These are phyloP conservation scores for Incurvaria masculella DNA, from an alignment of 2,888 invertebrate genomes.

Conservation along the genomic window DNA sequence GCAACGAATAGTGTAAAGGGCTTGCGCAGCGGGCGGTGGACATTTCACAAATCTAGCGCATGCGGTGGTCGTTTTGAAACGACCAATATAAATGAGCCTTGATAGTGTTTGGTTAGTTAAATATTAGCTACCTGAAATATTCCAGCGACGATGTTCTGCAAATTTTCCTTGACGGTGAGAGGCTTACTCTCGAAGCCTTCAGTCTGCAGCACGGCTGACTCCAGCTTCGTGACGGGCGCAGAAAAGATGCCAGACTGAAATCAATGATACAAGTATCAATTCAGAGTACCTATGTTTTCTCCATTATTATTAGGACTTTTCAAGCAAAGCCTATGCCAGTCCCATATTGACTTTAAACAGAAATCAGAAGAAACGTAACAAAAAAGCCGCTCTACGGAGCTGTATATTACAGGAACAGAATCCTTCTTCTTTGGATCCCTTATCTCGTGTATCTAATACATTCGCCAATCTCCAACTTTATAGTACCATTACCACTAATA, in stretches of 20 bases:
- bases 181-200: slow-evolving; percentile 41
- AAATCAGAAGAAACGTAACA: neutral
- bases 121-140: slow-evolving; percentile 34
- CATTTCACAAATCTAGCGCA: neutral
- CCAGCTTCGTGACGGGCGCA: slow-evolving; percentile 27
- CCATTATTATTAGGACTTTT: neutral
- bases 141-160: slow-evolving; percentile 35
- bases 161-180: slow-evolving; percentile 38
- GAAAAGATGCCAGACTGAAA: slow-evolving; percentile 23
- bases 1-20: neutral
- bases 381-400: no score
- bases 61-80: neutral
- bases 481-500: no score
- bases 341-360: neutral
- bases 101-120: neutral
- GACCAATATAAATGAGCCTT: slow-evolving; percentile 7
- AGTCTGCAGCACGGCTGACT: slow-evolving; percentile 34
- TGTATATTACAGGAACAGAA: no score
- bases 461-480: no score
- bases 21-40: neutral
- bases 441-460: no score
- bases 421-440: no score
- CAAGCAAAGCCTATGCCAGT: neutral
- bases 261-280: neutral
- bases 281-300: neutral